Percentiles rank a stretch among this genome's conserved stretches.
Conservation (phyloP, 2,797 vertebrate species). For the Pelodytes ibericus region DNA sequence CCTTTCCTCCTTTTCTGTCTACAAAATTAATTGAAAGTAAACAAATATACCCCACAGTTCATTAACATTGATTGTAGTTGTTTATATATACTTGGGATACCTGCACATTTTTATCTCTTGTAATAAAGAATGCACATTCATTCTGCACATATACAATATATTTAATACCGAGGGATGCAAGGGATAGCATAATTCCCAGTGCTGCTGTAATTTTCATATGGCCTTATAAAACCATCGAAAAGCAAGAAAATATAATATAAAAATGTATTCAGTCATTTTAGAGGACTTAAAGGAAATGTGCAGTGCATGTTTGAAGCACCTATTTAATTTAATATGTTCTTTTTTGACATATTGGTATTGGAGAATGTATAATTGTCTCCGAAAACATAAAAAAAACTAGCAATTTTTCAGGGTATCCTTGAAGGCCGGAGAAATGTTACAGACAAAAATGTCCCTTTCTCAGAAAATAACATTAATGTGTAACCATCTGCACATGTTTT, state of each 20-base stretch:
- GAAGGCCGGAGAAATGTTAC: neutral
- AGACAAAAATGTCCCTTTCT: neutral
- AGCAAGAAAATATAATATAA: conserved; percentile 15
- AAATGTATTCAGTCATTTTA: neutral
- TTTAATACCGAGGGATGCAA: conserved; percentile 28
- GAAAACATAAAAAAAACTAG: too few relatives aligned
- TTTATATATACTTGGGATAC: conserved; percentile 43
- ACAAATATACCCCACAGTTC: conserved; percentile 46
- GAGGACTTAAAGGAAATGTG: too few relatives aligned
- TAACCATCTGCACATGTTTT: neutral
- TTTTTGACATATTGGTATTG: too few relatives aligned
- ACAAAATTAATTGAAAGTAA: conserved; percentile 47
- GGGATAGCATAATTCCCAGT: conserved; percentile 11
- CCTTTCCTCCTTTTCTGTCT: conserved; percentile 25
- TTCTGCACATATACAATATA: conserved; percentile 46
- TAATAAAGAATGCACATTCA: conserved; percentile 43
- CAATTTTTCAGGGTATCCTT: too few relatives aligned
- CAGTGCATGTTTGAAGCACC: too few relatives aligned
- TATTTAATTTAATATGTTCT: too few relatives aligned
- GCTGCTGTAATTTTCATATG: conserved; percentile 35
- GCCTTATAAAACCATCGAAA: conserved; percentile 27
- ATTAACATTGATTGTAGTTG: conserved; percentile 41
- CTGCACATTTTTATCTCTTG: conserved; percentile 43
- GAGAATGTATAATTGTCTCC: too few relatives aligned
- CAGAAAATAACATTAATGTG: neutral